Evolutionary conservation across 1,140 invertebrate genomes (phyloP).

Genomic region (Andricus grossulariae): DNA sequence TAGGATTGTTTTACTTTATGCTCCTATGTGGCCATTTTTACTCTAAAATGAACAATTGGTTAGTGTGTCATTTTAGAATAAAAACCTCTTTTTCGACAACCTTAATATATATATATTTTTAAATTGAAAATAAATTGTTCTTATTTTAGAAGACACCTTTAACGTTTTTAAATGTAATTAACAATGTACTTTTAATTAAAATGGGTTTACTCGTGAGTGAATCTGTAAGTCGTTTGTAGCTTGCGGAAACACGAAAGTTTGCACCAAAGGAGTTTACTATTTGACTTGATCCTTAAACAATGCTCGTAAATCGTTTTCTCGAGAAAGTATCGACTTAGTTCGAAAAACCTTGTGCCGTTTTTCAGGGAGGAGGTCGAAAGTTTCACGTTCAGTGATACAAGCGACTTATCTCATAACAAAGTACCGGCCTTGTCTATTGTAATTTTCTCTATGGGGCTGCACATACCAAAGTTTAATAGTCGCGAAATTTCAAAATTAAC

Average conservation of each 20-base stretch:
- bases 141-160: no score
- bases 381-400: background rate
- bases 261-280: background rate
- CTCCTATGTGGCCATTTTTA: no score
- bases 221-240: background rate
- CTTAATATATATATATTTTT: no score
- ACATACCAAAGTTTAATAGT: background rate
- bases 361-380: background rate
- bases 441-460: slow-evolving; percentile 8
- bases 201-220: background rate
- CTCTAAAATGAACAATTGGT: no score
- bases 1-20: no score
- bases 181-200: background rate
- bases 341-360: no score
- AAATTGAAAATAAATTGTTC: no score
- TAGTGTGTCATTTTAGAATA: no score
- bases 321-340: background rate
- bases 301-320: background rate
- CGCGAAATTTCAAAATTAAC: slow-evolving; percentile 2
- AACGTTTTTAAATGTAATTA: background rate
- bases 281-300: background rate
- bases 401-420: background rate
- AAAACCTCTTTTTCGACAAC: no score
- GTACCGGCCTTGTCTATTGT: background rate
- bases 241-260: background rate